Evolutionary conservation across 35 echinoderm and acorn worm genomes (phyloP).

Genomic region (Eucidaris tribuloides): DNA sequence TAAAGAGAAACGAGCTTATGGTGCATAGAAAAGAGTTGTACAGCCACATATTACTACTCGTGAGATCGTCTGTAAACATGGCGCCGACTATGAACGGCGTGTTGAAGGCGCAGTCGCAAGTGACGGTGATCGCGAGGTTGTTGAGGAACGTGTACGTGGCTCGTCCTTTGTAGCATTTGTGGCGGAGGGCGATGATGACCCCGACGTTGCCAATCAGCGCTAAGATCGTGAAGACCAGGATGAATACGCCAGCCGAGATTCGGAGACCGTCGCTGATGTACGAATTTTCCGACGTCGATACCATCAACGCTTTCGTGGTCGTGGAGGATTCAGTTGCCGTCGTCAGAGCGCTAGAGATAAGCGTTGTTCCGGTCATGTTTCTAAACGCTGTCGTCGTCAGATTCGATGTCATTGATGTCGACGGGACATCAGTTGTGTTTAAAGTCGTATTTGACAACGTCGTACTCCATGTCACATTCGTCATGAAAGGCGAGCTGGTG

Average conservation of each 20-base stretch:
- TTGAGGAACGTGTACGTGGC: slow-evolving; percentile 5
- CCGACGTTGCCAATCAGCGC: background rate
- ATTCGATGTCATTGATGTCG: background rate
- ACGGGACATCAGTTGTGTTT: background rate
- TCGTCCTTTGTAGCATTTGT: background rate
- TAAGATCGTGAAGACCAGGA: background rate
- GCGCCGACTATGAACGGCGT: background rate
- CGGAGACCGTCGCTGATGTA: background rate
- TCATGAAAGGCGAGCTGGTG: background rate
- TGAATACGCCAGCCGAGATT: background rate
- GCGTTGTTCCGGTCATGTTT: background rate
- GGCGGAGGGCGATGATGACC: background rate
- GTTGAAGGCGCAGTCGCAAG: slow-evolving; percentile 9
- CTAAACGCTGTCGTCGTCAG: background rate
- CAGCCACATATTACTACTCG: background rate
- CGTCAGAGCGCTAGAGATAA: no score
- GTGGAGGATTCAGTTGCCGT: background rate
- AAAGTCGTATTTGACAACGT: background rate
- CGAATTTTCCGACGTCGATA: background rate
- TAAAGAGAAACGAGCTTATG: background rate
- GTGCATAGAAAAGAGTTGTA: background rate
- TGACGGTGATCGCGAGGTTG: background rate
- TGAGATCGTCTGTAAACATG: no score
- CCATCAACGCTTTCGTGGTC: background rate
- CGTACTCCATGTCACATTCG: background rate